Percentiles rank a stretch among this genome's conserved stretches.
These are phyloP conservation scores for Drosophila anomalata DNA, from an alignment of 2,888 invertebrate species.

Conservation along the genomic window DNA sequence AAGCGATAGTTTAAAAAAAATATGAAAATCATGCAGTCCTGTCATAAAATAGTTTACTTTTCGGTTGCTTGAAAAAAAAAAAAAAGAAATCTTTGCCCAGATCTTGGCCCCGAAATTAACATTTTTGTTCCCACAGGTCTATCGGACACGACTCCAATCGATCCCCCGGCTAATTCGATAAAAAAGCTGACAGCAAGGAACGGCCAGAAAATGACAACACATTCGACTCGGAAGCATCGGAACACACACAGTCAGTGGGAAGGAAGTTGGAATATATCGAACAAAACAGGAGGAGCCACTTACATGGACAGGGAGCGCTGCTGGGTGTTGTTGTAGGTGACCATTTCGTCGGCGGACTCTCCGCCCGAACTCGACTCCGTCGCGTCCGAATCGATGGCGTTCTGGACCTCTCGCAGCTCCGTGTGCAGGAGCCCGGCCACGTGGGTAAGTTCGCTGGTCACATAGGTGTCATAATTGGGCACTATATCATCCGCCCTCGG, in stretches of 20 bases:
- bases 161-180: not conserved
- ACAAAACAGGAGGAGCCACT: conserved; percentile 84
- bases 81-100: too few relatives aligned
- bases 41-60: conserved; percentile 6
- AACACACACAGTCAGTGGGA: not conserved
- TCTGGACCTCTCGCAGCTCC: conserved; percentile 90
- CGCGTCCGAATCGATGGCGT: conserved; percentile 94
- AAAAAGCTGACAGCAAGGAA: conserved; percentile 7
- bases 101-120: not conserved
- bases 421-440: conserved; percentile 90
- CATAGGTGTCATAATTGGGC: conserved; percentile 84
- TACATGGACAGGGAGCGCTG: conserved; percentile 92
- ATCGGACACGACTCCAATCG: not conserved
- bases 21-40: not conserved
- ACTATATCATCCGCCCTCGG: conserved; percentile 73
- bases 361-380: conserved; percentile 97
- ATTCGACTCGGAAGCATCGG: not conserved
- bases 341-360: conserved; percentile 96
- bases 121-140: not conserved
- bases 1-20: too few relatives aligned
- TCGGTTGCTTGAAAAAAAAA: not conserved
- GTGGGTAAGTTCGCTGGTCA: conserved; percentile 87
- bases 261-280: not conserved
- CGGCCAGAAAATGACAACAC: not conserved
- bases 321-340: conserved; percentile 90